Percentiles rank a stretch among this genome's conserved stretches.
Evolutionary conservation across 2,797 vertebrate genomes (phyloP).

Genomic region (Acanthopagrus latus): DNA sequence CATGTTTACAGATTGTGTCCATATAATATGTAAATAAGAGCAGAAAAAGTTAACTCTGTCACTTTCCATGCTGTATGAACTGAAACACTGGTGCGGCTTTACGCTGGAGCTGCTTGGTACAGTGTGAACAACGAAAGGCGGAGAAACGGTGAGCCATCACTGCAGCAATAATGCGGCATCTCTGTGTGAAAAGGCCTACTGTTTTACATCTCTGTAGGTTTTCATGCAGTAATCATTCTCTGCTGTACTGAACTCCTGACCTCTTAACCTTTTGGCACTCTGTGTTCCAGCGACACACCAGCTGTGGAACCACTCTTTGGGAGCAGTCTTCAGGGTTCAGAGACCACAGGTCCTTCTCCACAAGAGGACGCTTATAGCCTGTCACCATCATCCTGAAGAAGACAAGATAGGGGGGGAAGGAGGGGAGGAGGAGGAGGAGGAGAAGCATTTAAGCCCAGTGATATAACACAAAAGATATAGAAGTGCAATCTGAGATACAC

Average conservation of each 20-base stretch:
- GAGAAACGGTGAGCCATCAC: too few species aligned
- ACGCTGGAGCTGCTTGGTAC: too few species aligned
- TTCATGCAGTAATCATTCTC: neutral
- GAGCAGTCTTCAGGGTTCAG: constrained; percentile 92
- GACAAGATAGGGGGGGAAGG: neutral
- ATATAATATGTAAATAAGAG: too few species aligned
- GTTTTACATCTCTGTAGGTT: neutral
- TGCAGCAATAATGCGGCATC: too few species aligned
- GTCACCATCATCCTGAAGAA: constrained; percentile 88
- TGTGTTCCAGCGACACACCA: constrained; percentile 89
- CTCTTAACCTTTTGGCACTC: constrained; percentile 90
- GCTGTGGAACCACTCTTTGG: constrained; percentile 87
- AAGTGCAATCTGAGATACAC: too few species aligned
- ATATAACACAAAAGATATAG: neutral
- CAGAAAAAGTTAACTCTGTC: too few species aligned
- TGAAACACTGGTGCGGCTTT: too few species aligned
- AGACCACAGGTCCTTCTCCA: constrained; percentile 94
- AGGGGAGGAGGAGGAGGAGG: too few species aligned
- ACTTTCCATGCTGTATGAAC: too few species aligned
- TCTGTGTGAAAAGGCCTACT: too few species aligned
- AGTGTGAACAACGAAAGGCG: too few species aligned
- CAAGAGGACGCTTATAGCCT: constrained; percentile 91
- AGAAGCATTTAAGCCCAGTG: neutral
- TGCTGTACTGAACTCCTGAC: constrained; percentile 77
- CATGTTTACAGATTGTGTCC: too few species aligned